Conservation (phyloP, 2,888 invertebrate genomes). For the Dinocampus coccinellae region DNA sequence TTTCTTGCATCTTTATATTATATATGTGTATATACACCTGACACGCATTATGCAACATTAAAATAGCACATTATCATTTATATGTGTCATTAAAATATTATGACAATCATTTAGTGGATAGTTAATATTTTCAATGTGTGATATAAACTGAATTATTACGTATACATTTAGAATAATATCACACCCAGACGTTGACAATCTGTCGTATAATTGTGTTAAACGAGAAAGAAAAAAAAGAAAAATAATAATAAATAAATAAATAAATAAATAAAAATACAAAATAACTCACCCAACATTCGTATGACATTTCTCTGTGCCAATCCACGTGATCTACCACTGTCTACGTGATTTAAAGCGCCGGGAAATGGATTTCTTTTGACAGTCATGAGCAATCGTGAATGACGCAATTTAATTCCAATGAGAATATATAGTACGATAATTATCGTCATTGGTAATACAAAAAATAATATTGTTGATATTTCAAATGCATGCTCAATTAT, state of each 20-base stretch:
- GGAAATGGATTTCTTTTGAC: conserved; percentile 72
- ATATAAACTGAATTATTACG: background rate
- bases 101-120: conserved; percentile 18
- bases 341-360: conserved; percentile 73
- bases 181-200: background rate
- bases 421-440: conserved; percentile 86
- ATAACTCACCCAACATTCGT: conserved; percentile 82
- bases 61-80: no score
- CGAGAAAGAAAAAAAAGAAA: background rate
- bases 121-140: conserved; percentile 8
- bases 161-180: background rate
- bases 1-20: background rate
- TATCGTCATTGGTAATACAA: conserved; percentile 88
- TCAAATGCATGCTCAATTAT: conserved; percentile 81
- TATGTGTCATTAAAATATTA: background rate
- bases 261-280: background rate
- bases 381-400: conserved; percentile 71
- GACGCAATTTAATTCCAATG: conserved; percentile 80
- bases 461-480: conserved; percentile 85
- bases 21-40: background rate
- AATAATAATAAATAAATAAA: background rate
- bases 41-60: background rate
- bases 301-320: conserved; percentile 77
- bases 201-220: background rate
- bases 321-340: conserved; percentile 62